phyloP scores from a whole-genome alignment of 30 jellyfish, hydroid and myxozoan genomes.

The Pseudorhiza aurosa region DNA sequence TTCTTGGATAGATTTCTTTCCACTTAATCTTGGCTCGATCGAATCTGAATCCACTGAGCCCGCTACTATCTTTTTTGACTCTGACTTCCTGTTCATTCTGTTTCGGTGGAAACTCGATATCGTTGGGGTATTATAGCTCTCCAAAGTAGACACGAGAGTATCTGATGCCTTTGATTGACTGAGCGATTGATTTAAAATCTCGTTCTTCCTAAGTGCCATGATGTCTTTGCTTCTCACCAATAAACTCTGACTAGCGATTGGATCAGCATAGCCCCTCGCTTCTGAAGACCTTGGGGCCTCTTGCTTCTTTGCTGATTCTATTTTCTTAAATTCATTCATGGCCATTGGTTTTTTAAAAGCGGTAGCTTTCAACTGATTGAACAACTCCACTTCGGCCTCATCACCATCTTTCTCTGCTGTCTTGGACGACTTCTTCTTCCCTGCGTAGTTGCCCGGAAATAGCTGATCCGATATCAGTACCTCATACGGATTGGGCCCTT shows the following conservation, averaged over 20 bases:
- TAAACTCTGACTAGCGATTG: neutral
- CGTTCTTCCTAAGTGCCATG: neutral
- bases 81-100: neutral
- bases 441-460: constrained; percentile 72
- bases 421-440: constrained; percentile 48
- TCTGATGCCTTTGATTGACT: neutral
- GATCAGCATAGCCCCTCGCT: neutral
- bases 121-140: neutral
- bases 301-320: neutral
- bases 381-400: constrained; percentile 11
- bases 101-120: neutral
- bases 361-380: neutral
- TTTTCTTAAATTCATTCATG: constrained; percentile 6
- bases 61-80: neutral
- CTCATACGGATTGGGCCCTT: constrained; percentile 93
- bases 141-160: neutral
- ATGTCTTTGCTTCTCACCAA: neutral
- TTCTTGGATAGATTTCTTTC: neutral
- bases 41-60: neutral
- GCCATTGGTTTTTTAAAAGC: constrained; percentile 22
- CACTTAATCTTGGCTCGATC: neutral
- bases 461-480: constrained; percentile 83
- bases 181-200: neutral
- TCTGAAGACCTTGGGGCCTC: neutral
- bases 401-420: constrained; percentile 4